phyloP scores from a whole-genome alignment of 2,797 vertebrate species.

The Huso huso region DNA sequence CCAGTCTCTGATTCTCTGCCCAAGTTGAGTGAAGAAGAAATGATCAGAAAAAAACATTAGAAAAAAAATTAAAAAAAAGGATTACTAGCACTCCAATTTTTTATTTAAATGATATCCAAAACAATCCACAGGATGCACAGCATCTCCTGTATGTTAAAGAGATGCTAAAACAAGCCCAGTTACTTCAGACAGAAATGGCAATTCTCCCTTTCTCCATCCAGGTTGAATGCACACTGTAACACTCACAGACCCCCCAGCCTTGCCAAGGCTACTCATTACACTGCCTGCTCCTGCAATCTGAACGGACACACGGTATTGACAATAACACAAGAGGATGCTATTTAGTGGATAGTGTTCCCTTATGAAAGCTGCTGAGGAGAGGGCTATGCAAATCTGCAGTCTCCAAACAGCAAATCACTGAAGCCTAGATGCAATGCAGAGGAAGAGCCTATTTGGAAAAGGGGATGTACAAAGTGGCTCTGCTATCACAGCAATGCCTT shows the following conservation, averaged over 20 bases:
- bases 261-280: conserved; percentile 31
- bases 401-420: conserved; percentile 84
- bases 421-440: conserved; percentile 84
- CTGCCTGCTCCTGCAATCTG: conserved; percentile 52
- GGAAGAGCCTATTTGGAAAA: conserved; percentile 77
- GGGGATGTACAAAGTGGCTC: conserved; percentile 59
- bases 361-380: conserved; percentile 62
- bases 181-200: background rate
- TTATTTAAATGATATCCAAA: conserved; percentile 56
- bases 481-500: conserved; percentile 30
- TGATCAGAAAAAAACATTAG: background rate
- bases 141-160: conserved; percentile 52
- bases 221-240: background rate
- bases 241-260: conserved; percentile 6
- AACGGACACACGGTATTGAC: conserved; percentile 49
- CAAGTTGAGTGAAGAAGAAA: background rate
- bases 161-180: conserved; percentile 13
- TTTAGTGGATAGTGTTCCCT: conserved; percentile 39
- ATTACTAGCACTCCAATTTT: conserved; percentile 24
- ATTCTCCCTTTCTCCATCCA: conserved; percentile 28
- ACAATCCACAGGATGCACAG: conserved; percentile 62
- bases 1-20: conserved; percentile 1
- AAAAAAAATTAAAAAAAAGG: no score
- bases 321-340: conserved; percentile 41
- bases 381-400: conserved; percentile 94